Evolutionary conservation across 2,113 vertebrate genomes (phyloP).

Genomic region (Formicarius rufipectus): DNA sequence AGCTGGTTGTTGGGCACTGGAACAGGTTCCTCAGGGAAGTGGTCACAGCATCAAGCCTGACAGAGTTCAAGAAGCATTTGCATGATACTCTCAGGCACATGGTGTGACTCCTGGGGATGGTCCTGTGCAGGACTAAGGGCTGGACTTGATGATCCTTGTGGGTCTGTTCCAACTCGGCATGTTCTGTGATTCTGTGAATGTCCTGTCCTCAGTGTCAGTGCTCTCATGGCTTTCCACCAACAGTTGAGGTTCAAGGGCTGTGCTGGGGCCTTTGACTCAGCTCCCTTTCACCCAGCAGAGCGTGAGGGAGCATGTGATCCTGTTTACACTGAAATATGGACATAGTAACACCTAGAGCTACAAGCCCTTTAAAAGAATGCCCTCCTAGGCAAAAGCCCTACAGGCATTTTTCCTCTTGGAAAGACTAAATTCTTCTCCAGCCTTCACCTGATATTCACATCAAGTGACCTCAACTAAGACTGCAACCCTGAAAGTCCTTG

Average conservation of each 20-base stretch:
- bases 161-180: neutral
- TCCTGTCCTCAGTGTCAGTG: neutral
- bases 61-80: neutral
- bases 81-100: neutral
- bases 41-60: neutral
- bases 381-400: neutral
- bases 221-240: neutral
- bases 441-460: neutral
- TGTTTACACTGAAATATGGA: neutral
- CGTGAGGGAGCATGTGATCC: neutral
- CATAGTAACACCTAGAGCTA: neutral
- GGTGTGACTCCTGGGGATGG: neutral
- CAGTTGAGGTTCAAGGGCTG: neutral
- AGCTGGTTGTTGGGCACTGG: neutral
- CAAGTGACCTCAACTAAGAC: neutral
- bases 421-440: neutral
- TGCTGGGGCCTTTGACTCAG: neutral
- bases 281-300: slow-evolving; percentile 1
- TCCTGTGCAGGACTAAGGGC: neutral
- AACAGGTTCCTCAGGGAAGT: neutral
- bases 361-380: slow-evolving; percentile 18
- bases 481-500: neutral
- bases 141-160: neutral
- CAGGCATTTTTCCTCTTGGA: neutral
- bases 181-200: neutral